A percentile compares a stretch with the other conserved stretches of the same genome.
Conservation (phyloP, 2,888 invertebrate species). For the Balanococcus diminutus region DNA sequence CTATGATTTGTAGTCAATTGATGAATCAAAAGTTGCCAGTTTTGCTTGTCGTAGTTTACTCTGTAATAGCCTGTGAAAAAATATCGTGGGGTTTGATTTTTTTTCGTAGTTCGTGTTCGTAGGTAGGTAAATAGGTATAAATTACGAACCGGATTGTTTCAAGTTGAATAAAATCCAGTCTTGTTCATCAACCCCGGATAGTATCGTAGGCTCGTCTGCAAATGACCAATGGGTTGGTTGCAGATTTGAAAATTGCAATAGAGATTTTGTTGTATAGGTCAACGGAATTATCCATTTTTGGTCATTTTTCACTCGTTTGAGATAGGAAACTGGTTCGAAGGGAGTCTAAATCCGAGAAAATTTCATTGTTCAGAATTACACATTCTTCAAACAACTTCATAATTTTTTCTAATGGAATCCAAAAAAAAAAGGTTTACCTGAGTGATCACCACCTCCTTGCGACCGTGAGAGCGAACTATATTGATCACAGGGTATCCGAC, state of each 20-base stretch:
- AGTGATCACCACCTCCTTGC: background rate
- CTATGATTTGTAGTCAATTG: conserved; percentile 68
- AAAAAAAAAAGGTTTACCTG: background rate
- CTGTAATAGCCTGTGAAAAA: conserved; percentile 66
- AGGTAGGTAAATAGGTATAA: background rate
- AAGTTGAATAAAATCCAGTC: conserved; percentile 70
- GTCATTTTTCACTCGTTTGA: background rate
- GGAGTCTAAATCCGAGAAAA: background rate
- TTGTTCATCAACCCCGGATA: background rate
- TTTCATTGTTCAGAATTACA: too few relatives aligned
- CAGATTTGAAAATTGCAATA: conserved; percentile 56
- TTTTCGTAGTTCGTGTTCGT: background rate
- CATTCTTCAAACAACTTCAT: too few relatives aligned
- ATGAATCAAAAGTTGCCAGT: conserved; percentile 72
- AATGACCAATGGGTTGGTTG: conserved; percentile 57
- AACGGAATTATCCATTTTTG: conserved; percentile 70
- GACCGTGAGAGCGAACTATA: conserved; percentile 62
- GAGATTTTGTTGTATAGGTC: conserved; percentile 63
- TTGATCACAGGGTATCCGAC: conserved; percentile 72
- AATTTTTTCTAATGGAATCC: background rate
- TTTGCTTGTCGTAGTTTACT: conserved; percentile 73
- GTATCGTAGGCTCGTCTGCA: background rate
- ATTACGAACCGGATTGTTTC: conserved; percentile 65
- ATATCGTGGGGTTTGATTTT: background rate
- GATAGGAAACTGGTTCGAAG: background rate